A percentile compares a stretch with the other conserved stretches of the same genome.
Evolutionary conservation across 2,113 vertebrate genomes (phyloP).

Genomic region (Dipodomys merriami): DNA sequence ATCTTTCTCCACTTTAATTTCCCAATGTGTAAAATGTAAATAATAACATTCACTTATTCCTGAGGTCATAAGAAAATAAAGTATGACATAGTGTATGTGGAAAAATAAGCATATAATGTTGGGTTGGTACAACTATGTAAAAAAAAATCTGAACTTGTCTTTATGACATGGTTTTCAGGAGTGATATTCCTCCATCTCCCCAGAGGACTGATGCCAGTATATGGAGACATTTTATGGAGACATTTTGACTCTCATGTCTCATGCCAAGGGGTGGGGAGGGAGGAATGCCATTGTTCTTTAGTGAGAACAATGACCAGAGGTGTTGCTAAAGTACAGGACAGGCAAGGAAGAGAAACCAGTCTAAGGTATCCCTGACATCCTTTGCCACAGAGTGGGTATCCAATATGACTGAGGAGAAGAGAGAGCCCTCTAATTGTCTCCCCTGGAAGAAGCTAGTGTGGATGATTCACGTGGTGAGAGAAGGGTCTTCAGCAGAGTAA

Average conservation of each 20-base stretch:
- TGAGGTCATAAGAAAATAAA: neutral
- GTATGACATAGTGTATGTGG: conserved; percentile 2
- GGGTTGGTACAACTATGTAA: conserved; percentile 20
- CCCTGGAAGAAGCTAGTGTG: neutral
- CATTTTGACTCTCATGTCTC: too few species aligned
- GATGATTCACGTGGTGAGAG: neutral
- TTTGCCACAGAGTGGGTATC: neutral
- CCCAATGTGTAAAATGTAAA: neutral
- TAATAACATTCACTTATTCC: neutral
- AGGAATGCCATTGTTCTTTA: neutral
- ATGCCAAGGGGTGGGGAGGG: neutral
- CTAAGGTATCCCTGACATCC: neutral
- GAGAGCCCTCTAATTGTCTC: neutral
- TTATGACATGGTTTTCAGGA: neutral
- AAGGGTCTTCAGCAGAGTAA: neutral
- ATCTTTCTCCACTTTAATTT: neutral
- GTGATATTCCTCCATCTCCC: neutral
- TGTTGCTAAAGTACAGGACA: neutral
- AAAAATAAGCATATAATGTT: conserved; percentile 29
- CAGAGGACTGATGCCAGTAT: too few species aligned
- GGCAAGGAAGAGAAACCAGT: neutral
- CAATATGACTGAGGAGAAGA: neutral
- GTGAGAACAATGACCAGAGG: neutral
- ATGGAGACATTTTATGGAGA: too few species aligned
- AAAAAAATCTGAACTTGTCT: neutral